phyloP scores from a whole-genome alignment of 2,797 vertebrate species.

The Phalanger gymnotis region DNA sequence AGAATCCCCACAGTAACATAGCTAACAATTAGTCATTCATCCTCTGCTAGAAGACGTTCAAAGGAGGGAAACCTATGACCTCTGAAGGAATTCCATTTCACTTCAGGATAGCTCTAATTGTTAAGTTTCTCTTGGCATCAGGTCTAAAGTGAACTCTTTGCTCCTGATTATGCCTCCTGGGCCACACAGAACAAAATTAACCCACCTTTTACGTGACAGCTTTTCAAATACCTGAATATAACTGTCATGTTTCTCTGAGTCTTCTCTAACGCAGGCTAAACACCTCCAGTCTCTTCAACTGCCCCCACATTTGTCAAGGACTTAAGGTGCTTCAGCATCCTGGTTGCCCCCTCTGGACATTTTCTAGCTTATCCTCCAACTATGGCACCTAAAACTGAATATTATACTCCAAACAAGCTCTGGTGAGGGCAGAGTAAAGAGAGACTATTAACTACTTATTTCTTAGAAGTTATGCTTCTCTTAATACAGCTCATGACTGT shows the following conservation, averaged over 20 bases:
- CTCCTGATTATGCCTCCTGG: too few species aligned
- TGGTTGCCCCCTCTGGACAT: neutral
- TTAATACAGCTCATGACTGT: neutral
- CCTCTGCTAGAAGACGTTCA: neutral
- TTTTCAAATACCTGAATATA: neutral
- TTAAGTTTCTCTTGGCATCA: neutral
- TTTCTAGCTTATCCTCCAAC: neutral
- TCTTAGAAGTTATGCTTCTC: neutral
- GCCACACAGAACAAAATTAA: neutral
- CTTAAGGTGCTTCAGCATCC: neutral
- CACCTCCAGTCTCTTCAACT: neutral
- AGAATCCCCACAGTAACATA: neutral
- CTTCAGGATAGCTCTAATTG: neutral
- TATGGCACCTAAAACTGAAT: neutral
- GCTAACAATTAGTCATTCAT: neutral
- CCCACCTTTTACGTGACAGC: neutral
- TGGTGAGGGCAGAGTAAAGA: neutral
- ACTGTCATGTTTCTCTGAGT: neutral
- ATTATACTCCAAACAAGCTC: neutral
- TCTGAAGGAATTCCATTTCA: neutral
- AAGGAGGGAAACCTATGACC: too few species aligned
- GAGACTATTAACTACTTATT: neutral
- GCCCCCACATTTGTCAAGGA: neutral
- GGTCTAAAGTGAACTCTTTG: neutral
- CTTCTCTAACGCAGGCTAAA: neutral